These are phyloP conservation scores for Gymnarchus niloticus DNA, from an alignment of 2,113 vertebrate genomes.

Conservation along the genomic window DNA sequence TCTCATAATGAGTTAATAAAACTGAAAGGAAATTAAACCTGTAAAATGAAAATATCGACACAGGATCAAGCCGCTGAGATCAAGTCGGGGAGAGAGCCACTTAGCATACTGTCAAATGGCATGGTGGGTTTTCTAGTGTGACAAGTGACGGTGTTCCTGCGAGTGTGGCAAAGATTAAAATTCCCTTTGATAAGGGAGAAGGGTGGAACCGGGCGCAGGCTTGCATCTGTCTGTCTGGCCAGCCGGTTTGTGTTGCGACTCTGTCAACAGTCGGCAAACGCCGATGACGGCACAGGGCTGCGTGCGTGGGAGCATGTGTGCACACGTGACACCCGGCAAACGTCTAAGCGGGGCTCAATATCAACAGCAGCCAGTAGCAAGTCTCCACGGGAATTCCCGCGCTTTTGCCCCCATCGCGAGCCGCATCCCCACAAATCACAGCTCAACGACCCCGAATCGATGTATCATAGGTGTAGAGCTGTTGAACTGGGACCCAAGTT, in stretches of 20 bases:
- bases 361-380: background rate
- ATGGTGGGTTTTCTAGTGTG: background rate
- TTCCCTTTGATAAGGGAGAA: background rate
- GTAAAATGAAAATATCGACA: constrained; percentile 13
- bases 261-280: background rate
- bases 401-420: background rate
- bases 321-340: background rate
- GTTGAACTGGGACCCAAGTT: background rate
- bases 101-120: background rate
- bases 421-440: too few relatives aligned
- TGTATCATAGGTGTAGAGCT: background rate
- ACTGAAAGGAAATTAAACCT: constrained; percentile 17
- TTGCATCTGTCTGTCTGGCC: background rate
- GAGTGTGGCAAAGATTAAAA: background rate
- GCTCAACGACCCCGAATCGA: background rate
- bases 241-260: background rate
- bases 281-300: background rate
- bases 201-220: background rate
- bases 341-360: background rate
- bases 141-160: background rate
- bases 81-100: background rate
- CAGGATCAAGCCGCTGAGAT: background rate
- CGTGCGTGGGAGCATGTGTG: background rate
- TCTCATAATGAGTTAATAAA: constrained; percentile 15
- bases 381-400: background rate